These are phyloP conservation scores for Pristionchus fissidentatus DNA, from an alignment of 2,888 invertebrate species.

Conservation along the genomic window DNA sequence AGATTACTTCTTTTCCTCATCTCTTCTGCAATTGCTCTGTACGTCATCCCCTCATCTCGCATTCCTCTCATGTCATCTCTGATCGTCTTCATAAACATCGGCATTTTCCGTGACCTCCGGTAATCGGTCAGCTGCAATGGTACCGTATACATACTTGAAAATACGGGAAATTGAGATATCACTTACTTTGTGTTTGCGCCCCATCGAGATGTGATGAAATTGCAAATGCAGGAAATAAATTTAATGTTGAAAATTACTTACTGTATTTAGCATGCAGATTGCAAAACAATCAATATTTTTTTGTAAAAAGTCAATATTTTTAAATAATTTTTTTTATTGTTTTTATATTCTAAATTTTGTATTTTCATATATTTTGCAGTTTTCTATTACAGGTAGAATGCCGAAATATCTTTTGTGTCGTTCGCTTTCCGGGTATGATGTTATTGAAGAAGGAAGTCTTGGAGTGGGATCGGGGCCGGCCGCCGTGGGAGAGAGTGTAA, in stretches of 20 bases:
- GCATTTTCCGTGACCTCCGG: not conserved
- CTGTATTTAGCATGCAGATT: not conserved
- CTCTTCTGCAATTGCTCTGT: not conserved
- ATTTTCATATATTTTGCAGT: too few relatives aligned
- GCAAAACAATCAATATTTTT: not conserved
- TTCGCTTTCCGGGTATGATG: not conserved
- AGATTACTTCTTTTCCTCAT: not conserved
- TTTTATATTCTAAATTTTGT: too few relatives aligned
- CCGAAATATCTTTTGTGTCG: not conserved
- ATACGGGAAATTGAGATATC: not conserved
- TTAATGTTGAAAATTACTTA: not conserved
- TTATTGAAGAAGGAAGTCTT: not conserved
- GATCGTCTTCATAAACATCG: not conserved
- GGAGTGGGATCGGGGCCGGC: not conserved
- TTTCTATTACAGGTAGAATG: not conserved
- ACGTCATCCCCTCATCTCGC: not conserved
- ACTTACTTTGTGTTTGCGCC: not conserved
- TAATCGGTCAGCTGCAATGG: not conserved
- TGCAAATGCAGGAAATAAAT: too few relatives aligned
- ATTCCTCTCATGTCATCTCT: not conserved
- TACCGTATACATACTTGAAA: not conserved
- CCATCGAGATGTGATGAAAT: not conserved
- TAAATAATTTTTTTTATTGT: not conserved
- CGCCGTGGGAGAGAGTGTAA: not conserved
- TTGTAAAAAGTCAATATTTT: too few relatives aligned